Evolutionary conservation across 2,113 vertebrate genomes (phyloP).

Genomic region (Antechinus flavipes): DNA sequence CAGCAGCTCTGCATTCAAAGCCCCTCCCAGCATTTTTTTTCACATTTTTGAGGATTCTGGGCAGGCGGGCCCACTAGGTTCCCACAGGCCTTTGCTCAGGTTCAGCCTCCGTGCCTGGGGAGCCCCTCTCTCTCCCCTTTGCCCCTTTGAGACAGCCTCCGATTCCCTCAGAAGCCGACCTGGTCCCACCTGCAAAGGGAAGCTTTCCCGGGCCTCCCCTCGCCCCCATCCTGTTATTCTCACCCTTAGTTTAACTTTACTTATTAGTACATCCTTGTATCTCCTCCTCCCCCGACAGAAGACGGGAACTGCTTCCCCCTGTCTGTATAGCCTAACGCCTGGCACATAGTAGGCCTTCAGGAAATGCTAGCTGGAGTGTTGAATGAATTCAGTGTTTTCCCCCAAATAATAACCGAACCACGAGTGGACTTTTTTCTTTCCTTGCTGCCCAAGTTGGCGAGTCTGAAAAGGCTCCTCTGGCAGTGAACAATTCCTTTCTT

Average conservation of each 20-base stretch:
- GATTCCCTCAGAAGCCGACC: background rate
- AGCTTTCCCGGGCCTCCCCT: background rate
- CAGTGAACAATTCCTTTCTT: background rate
- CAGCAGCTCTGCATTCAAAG: background rate
- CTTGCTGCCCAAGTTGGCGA: background rate
- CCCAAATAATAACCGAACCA: background rate
- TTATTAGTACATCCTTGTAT: background rate
- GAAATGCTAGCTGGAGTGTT: background rate
- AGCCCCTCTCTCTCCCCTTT: too few species aligned
- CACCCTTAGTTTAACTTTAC: background rate
- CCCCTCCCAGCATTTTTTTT: background rate
- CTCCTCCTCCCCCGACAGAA: background rate
- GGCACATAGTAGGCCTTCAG: background rate
- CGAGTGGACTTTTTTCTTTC: background rate
- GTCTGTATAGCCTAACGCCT: background rate
- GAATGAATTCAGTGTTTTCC: background rate
- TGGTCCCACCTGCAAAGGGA: background rate
- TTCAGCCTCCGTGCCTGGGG: background rate
- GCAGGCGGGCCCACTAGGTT: background rate
- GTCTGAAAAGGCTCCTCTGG: background rate
- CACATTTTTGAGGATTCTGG: background rate
- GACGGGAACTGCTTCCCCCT: background rate
- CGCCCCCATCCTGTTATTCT: too few species aligned
- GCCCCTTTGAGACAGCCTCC: background rate
- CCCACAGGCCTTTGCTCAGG: background rate